Evolutionary conservation across 2,113 vertebrate genomes (phyloP).

Genomic region (Anser cygnoides): DNA sequence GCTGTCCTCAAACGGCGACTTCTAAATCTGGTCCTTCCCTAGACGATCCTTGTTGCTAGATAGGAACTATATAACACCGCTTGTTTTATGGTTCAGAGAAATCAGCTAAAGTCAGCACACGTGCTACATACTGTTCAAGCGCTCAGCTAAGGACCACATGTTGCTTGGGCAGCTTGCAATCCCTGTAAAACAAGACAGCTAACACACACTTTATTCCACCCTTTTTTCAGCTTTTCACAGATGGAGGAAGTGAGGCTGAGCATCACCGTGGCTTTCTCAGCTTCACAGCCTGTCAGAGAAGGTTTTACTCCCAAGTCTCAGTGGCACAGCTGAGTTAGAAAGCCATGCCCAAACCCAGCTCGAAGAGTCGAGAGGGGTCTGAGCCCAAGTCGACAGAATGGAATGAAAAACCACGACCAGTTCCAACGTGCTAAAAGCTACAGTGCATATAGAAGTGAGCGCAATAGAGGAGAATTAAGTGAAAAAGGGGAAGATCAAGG

Average conservation of each 20-base stretch:
- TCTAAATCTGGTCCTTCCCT: neutral
- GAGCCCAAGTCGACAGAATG: neutral
- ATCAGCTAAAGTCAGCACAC: neutral
- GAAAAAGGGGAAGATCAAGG: neutral
- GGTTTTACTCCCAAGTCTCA: neutral
- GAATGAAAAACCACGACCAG: neutral
- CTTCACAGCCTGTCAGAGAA: neutral
- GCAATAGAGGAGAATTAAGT: neutral
- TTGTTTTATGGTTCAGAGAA: neutral
- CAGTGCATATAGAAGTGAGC: neutral
- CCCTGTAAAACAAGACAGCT: neutral
- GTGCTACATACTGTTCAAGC: neutral
- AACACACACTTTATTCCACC: neutral
- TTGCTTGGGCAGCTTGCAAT: neutral
- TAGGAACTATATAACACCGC: neutral
- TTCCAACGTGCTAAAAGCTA: neutral
- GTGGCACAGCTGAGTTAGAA: neutral
- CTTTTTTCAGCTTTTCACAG: constrained; percentile 5
- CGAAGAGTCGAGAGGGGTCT: neutral
- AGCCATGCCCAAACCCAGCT: neutral
- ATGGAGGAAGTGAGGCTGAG: neutral
- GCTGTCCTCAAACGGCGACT: neutral
- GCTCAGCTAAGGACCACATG: neutral
- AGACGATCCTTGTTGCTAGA: neutral
- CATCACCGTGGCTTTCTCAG: neutral